These are phyloP conservation scores for Tupaia chinensis DNA, from an alignment of 2,113 vertebrate genomes.

Conservation along the genomic window DNA sequence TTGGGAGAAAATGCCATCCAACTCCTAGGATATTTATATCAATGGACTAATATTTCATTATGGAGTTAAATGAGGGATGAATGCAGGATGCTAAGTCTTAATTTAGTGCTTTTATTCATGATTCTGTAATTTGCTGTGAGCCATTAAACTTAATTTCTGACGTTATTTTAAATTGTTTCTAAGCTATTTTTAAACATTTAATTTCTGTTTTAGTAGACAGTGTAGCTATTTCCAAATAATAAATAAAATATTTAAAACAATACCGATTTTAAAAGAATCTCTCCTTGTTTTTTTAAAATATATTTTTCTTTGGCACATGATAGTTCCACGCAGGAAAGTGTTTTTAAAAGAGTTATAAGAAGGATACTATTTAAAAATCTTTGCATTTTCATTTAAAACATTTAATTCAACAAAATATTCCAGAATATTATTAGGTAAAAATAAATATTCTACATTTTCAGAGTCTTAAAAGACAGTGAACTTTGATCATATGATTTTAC, in stretches of 20 bases:
- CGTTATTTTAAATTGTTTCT: constrained; percentile 35
- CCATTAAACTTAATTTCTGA: constrained; percentile 40
- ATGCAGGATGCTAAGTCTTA: not conserved
- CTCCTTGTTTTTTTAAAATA: constrained; percentile 31
- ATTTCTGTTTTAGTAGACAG: constrained; percentile 51
- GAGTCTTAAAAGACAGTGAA: not conserved
- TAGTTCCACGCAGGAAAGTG: constrained; percentile 1
- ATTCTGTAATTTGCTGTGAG: constrained; percentile 13
- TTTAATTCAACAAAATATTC: constrained; percentile 31
- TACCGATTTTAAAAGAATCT: constrained; percentile 16
- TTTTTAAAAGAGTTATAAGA: constrained; percentile 49
- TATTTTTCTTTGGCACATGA: not conserved
- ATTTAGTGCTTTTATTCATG: not conserved
- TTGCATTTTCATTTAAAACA: constrained; percentile 48
- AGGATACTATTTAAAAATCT: constrained; percentile 26
- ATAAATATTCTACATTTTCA: constrained; percentile 8
- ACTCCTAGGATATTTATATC: not conserved
- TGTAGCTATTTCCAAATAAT: not conserved
- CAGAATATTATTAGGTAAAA: not conserved
- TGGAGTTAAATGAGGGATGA: constrained; percentile 44
- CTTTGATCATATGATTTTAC: constrained; percentile 44
- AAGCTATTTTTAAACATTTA: constrained; percentile 48
- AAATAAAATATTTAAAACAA: constrained; percentile 47
- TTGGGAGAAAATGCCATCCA: not conserved
- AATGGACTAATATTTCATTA: constrained; percentile 24